Conservation (phyloP, 2,113 vertebrate species). For the Sialia sialis region DNA sequence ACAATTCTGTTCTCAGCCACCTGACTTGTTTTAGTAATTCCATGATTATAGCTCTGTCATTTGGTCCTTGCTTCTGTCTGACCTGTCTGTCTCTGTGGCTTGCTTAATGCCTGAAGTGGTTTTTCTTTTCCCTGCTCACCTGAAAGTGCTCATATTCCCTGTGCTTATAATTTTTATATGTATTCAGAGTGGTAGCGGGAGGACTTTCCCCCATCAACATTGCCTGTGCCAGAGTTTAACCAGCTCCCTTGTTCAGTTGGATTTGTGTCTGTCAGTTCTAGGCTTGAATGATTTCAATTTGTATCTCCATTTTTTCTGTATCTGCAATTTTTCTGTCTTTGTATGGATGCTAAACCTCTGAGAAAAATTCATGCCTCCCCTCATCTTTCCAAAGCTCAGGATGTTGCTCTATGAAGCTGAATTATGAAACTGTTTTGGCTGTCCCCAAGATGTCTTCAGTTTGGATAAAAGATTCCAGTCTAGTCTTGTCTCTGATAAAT, state of each 20-base stretch:
- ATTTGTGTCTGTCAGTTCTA: not conserved
- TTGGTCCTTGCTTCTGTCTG: not conserved
- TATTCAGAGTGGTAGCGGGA: not conserved
- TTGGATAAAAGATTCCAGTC: not conserved
- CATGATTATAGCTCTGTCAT: not conserved
- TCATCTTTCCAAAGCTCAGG: not conserved
- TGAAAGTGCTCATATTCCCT: not conserved
- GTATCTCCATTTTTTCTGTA: not conserved
- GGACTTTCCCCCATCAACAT: not conserved
- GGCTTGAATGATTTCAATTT: not conserved
- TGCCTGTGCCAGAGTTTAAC: not conserved
- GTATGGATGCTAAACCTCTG: not conserved
- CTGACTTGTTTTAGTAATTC: not conserved
- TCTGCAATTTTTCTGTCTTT: not conserved
- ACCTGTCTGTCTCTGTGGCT: not conserved
- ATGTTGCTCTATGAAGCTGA: not conserved
- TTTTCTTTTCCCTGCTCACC: not conserved
- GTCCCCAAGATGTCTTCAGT: not conserved
- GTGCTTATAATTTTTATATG: not conserved
- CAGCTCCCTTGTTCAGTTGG: not conserved
- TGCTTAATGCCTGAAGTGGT: not conserved
- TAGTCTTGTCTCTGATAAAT: not conserved
- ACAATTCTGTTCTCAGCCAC: not conserved
- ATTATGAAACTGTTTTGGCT: not conserved
- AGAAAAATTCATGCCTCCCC: not conserved